Evolutionary conservation across 2,888 invertebrate species (phyloP), one percentile per base, ranked within the genome.

Genomic region (Brenthis daphne): DNA sequence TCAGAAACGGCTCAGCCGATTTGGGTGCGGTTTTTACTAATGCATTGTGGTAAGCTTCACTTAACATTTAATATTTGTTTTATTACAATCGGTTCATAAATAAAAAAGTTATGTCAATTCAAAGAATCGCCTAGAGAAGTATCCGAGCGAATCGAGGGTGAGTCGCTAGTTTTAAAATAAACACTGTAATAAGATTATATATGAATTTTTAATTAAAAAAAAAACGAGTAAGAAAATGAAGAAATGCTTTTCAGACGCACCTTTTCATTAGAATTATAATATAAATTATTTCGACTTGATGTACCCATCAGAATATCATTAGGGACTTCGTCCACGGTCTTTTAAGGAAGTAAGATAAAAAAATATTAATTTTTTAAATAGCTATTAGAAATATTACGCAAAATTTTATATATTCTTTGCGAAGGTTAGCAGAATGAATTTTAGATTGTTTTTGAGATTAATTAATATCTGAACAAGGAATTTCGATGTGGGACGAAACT

Each of bases 241-340:
- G 63, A 54, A 63, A 63, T 63, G 20, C 51, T 51, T 12, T 60
- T 16, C 33, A 24, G 24, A 14, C 16, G 63, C 51, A 37, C 51
- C 43, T 24, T 63, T 63, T 54, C 63, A 63, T 63, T 63, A 43
- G 24, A 63, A 63, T 54, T 63, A 63, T 54, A 63, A 53, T 43
- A 37, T 63, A 63, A 63, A 63, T 63, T 54, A 63, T 63, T 50
- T 33, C 50, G 50, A 50, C 33, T 60, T 16, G 50, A 50, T 33
- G 60, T 60, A 60, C 29, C 60, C 60, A 60, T 60, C 60, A 60
- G 50, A 60, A 60, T 60, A 43, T n/a, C 50, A 60, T 60, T 60
- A 60, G 33, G 16, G 33, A 33, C 16, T 50, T 50, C 8, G 50
- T 60, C 50, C 33, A 33, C 29, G 50, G n/a, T 60, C 33, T 60